These are phyloP conservation scores for Orthosia incerta DNA, from an alignment of 2,888 invertebrate genomes.

Conservation along the genomic window DNA sequence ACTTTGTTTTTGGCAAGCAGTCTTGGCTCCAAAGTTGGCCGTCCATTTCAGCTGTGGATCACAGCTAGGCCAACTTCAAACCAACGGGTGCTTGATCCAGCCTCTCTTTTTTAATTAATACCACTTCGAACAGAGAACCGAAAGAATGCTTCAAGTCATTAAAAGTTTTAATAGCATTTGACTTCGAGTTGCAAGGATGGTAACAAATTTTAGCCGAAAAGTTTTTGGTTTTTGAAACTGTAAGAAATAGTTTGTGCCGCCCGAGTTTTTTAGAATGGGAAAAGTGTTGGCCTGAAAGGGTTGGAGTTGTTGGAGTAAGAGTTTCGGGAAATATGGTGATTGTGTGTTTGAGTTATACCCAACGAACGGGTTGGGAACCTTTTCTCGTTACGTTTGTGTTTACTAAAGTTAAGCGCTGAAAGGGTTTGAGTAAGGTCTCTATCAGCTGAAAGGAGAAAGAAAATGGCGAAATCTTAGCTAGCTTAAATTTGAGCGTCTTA, in stretches of 20 bases:
- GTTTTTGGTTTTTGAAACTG: conserved; percentile 77
- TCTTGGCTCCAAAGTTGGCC: conserved; percentile 60
- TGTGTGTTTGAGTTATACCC: conserved; percentile 29
- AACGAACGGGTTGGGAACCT: background rate
- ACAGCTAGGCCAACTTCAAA: conserved; percentile 73
- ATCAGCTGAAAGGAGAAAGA: background rate
- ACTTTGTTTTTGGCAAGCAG: conserved; percentile 75
- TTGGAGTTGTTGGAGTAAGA: conserved; percentile 34
- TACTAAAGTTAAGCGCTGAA: background rate
- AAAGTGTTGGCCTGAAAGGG: conserved; percentile 46
- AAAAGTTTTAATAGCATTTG: conserved; percentile 90
- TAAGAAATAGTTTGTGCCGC: conserved; percentile 69
- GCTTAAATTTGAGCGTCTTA: no score
- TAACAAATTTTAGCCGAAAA: conserved; percentile 85
- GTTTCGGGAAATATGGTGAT: conserved; percentile 49
- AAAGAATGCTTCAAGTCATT: conserved; percentile 90
- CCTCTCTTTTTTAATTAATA: conserved; percentile 90
- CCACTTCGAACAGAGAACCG: conserved; percentile 88
- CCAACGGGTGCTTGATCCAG: conserved; percentile 81
- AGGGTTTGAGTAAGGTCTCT: background rate
- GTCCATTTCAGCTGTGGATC: conserved; percentile 69
- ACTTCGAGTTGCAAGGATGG: conserved; percentile 82
- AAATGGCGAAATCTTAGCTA: no score
- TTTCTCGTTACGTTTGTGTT: conserved; percentile 18
- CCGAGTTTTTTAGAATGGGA: conserved; percentile 61